Evolutionary conservation across 1,140 invertebrate species (phyloP).

Genomic region (Drosophila sucinea): DNA sequence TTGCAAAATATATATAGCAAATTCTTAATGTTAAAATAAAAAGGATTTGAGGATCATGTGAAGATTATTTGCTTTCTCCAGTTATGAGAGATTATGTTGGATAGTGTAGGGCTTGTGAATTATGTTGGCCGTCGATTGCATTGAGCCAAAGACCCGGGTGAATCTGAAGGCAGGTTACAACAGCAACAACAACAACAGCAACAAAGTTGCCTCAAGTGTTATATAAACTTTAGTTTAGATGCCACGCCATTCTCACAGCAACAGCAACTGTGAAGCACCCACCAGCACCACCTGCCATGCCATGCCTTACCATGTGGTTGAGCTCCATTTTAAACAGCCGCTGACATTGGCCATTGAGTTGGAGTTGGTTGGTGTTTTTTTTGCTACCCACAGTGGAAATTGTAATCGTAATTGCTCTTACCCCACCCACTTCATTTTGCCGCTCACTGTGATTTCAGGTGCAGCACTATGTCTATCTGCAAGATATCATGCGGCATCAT

Average conservation of each 20-base stretch:
- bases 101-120: conserved; percentile 4
- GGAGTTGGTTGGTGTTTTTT: neutral
- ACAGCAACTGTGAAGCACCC: conserved; percentile 42
- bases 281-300: conserved; percentile 22
- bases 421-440: conserved; percentile 34
- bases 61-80: neutral
- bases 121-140: conserved; percentile 53
- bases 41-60: no score
- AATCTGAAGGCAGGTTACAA: conserved; percentile 2
- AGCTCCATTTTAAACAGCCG: conserved; percentile 48
- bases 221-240: conserved; percentile 77
- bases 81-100: conserved; percentile 6
- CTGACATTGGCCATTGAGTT: conserved; percentile 54
- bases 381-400: conserved; percentile 40
- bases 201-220: conserved; percentile 58
- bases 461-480: conserved; percentile 79
- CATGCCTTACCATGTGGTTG: conserved; percentile 22
- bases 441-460: conserved; percentile 53
- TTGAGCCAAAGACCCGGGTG: conserved; percentile 35
- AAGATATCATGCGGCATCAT: conserved; percentile 74
- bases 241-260: conserved; percentile 76
- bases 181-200: neutral
- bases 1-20: no score
- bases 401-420: conserved; percentile 45
- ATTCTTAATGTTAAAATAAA: no score